phyloP scores from a whole-genome alignment of 2,888 invertebrate genomes.

The Plemyria rubiginata region DNA sequence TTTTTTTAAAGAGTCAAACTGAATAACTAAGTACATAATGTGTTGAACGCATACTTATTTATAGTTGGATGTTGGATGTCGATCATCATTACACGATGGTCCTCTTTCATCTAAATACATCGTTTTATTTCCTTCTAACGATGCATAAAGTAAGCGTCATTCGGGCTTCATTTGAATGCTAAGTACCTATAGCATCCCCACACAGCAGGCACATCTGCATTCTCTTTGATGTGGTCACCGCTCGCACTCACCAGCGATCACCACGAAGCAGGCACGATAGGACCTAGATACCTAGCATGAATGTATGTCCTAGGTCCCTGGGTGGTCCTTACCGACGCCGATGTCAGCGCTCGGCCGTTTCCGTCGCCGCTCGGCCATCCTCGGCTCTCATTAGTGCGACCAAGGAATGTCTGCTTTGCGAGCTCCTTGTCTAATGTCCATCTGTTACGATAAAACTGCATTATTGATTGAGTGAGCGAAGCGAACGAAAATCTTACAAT shows the following conservation, averaged over 20 bases:
- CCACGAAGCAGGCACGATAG: neutral
- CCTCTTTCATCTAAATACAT: no score
- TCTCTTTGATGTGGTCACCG: neutral
- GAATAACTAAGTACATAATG: no score
- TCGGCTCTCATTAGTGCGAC: slow-evolving; percentile 33
- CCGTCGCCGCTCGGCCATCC: slow-evolving; percentile 17
- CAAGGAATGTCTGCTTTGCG: slow-evolving; percentile 11
- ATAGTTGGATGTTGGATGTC: no score
- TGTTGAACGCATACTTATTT: no score
- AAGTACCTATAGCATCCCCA: neutral
- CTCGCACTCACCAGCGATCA: no score
- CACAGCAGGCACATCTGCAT: neutral
- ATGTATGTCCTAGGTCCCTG: neutral
- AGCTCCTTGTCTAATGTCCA: slow-evolving; percentile 10
- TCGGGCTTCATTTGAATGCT: neutral
- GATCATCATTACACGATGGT: no score
- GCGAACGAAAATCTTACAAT: no score
- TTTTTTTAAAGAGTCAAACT: no score
- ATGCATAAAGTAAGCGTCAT: neutral
- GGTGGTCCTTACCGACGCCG: slow-evolving; percentile 4
- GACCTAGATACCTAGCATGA: neutral
- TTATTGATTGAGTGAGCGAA: no score
- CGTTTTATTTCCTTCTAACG: no score
- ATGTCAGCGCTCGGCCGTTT: slow-evolving; percentile 7
- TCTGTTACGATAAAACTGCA: neutral